Percentiles rank a stretch among this genome's conserved stretches.
Conservation (phyloP, 2,113 vertebrate genomes). For the Oceanodroma tethys region DNA sequence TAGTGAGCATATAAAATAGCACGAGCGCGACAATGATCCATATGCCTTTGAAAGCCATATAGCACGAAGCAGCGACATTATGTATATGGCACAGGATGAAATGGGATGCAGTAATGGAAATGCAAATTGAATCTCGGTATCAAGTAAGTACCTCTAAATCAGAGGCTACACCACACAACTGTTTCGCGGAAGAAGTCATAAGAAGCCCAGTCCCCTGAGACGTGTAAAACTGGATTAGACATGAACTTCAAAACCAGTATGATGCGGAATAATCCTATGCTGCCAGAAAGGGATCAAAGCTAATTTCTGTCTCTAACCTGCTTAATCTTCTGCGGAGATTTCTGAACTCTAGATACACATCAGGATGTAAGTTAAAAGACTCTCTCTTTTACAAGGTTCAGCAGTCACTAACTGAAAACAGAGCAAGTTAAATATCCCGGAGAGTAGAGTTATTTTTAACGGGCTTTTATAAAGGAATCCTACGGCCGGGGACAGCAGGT, state of each 20-base stretch:
- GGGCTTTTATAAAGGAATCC: neutral
- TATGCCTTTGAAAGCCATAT: neutral
- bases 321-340: neutral
- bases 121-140: neutral
- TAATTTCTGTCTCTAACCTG: neutral
- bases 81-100: neutral
- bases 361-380: neutral
- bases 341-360: neutral
- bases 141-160: neutral
- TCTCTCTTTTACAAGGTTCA: neutral
- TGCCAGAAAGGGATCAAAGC: conserved; percentile 40
- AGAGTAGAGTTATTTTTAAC: neutral
- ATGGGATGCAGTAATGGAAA: neutral
- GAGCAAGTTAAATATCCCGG: neutral
- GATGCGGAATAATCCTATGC: conserved; percentile 24
- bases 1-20: neutral
- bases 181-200: neutral
- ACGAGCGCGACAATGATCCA: rapidly evolving
- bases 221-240: conserved; percentile 1
- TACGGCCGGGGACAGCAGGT: neutral
- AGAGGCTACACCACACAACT: neutral
- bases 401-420: neutral
- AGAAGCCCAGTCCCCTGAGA: neutral
- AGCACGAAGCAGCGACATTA: rapidly evolving
- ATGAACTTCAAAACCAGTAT: neutral